Percentiles rank a stretch among this genome's conserved stretches.
Conservation (phyloP, 2,797 vertebrate species). For the Nyctibius grandis region DNA sequence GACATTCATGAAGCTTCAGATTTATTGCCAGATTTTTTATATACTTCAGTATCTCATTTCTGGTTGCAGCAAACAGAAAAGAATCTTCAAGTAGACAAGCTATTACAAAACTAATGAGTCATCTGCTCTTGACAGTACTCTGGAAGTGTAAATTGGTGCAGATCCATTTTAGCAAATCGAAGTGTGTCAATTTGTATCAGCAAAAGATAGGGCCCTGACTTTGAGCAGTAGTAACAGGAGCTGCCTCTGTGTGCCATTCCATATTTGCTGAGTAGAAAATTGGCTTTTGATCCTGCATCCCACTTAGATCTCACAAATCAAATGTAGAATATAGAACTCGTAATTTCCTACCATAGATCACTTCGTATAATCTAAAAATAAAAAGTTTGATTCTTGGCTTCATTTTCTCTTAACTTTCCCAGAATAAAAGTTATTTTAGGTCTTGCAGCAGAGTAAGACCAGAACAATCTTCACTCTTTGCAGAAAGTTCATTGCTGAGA, state of each 20-base stretch:
- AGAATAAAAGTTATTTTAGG: not conserved
- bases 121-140: not conserved
- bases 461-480: not conserved
- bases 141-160: not conserved
- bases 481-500: not conserved
- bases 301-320: not conserved
- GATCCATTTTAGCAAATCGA: not conserved
- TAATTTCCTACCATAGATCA: not conserved
- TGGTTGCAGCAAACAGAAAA: not conserved
- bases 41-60: not conserved
- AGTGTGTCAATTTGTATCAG: not conserved
- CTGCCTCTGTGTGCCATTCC: not conserved
- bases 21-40: not conserved
- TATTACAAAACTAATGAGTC: not conserved
- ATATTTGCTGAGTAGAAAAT: not conserved
- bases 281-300: not conserved
- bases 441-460: not conserved
- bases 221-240: not conserved
- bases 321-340: rapidly evolving
- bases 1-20: not conserved
- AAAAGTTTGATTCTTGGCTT: not conserved
- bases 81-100: not conserved
- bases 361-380: not conserved
- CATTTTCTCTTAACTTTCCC: not conserved
- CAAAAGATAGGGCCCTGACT: not conserved